These are phyloP conservation scores for Leptobrachium leishanense DNA, from an alignment of 2,113 vertebrate genomes.

Conservation along the genomic window DNA sequence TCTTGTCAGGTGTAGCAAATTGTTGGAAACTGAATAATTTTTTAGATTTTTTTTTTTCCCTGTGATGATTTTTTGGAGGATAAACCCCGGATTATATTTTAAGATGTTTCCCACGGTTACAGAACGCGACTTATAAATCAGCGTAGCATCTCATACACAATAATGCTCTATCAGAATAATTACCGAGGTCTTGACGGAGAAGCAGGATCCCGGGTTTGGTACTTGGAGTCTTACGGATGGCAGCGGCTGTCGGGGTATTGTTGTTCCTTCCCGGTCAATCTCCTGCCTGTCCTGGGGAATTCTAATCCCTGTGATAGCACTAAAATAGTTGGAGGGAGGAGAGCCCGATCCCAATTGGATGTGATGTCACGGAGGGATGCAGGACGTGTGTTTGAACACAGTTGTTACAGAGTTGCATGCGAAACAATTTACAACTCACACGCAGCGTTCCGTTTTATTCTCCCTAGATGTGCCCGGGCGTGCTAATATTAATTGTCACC, in stretches of 20 bases:
- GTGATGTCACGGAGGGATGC: constrained; percentile 13
- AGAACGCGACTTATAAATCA: no score
- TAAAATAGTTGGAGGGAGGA: constrained; percentile 46
- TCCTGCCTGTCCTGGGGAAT: constrained; percentile 33
- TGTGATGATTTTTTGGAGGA: no score
- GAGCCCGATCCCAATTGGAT: constrained; percentile 10
- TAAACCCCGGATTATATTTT: no score
- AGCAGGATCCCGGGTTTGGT: background rate
- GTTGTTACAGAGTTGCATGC: background rate
- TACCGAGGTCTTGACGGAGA: no score
- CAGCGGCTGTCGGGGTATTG: background rate
- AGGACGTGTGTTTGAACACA: constrained; percentile 1
- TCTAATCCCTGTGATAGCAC: constrained; percentile 38
- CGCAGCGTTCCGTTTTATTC: background rate
- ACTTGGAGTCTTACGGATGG: constrained; percentile 1
- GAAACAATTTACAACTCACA: constrained; percentile 18
- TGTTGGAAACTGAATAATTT: no score
- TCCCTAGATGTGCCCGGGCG: background rate
- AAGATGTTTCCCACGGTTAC: no score
- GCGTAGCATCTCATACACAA: no score
- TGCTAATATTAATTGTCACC: constrained; percentile 9
- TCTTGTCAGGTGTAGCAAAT: no score
- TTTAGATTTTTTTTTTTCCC: no score
- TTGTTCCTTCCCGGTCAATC: constrained; percentile 24
- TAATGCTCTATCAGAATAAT: no score